These are phyloP conservation scores for Thumatha senex DNA, from an alignment of 2,888 invertebrate species.

Conservation along the genomic window DNA sequence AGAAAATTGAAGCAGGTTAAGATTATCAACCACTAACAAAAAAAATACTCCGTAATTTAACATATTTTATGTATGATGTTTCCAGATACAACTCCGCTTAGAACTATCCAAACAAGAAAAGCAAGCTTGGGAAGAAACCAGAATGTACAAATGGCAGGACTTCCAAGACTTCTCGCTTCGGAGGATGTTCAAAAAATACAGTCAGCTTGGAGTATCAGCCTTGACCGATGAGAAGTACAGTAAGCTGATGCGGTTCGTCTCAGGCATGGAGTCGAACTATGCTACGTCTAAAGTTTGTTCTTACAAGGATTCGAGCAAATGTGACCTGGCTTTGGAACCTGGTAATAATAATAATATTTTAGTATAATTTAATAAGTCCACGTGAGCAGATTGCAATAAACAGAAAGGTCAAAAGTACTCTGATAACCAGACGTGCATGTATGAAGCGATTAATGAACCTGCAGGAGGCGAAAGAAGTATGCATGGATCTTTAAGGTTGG, in stretches of 20 bases:
- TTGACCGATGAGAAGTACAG: conserved; percentile 87
- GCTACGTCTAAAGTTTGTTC: conserved; percentile 91
- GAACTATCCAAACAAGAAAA: conserved; percentile 83
- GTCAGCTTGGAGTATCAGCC: conserved; percentile 88
- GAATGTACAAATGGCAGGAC: conserved; percentile 88
- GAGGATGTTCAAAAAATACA: conserved; percentile 90
- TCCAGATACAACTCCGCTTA: conserved; percentile 68
- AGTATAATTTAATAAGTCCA: not conserved
- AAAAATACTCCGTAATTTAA: not conserved
- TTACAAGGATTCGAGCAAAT: conserved; percentile 84
- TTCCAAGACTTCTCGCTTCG: conserved; percentile 87
- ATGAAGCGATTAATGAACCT: too few relatives aligned
- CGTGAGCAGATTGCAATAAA: too few relatives aligned
- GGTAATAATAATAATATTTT: conserved; percentile 64
- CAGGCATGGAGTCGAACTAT: conserved; percentile 90
- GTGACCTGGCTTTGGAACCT: conserved; percentile 89
- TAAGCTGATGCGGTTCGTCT: conserved; percentile 84
- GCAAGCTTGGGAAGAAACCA: conserved; percentile 85
- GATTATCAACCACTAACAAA: too few relatives aligned
- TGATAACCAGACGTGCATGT: too few relatives aligned
- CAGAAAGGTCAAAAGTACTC: too few relatives aligned
- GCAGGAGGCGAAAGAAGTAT: too few relatives aligned
- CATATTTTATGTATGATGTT: conserved; percentile 8
- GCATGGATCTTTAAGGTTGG: too few relatives aligned
- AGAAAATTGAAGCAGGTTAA: too few relatives aligned